Evolutionary conservation across 2,113 vertebrate species (phyloP), one percentile per base, ranked within the genome.

Genomic region (Baryphthengus martii): DNA sequence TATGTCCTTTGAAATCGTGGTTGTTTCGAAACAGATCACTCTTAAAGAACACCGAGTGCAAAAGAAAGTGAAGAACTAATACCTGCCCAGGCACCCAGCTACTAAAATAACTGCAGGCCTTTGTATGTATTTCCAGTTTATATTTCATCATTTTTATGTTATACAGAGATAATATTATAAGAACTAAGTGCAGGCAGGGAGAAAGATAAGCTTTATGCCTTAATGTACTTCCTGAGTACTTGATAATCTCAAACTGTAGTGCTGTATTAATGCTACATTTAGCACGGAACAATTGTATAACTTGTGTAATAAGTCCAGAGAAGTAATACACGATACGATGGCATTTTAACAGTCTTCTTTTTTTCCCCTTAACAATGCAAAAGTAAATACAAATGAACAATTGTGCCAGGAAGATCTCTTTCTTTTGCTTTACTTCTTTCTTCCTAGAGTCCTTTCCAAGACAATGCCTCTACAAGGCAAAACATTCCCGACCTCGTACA

Each of bases 171-270:
- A 97, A 10, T 93, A 91, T 86, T 96, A 78, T 42, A 94, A 66
- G 70, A 93, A 95, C 90, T 94, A 94, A 92, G 88, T 85, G 70
- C 66, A 92, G 66, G 88, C 52, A 90, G 85, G 92, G 75, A 96
- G 70, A 80, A 93, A 89, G 95, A 97, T 97, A 95, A 96, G 83
- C 21, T 81, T 87, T 89, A 71, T 49, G 62, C 85, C 79, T 83
- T 96, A 96, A 94, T 93, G 92, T 94, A 85, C 90, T 96, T 96
- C 96, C 95, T 95, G 96, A 90, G 86, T 83, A 49, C 80, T 75
- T 21, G 93, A 92, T 96, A 96, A 96, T 87, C 95, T 94, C 86
- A 45, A 82, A 33, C 44, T 45, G 92, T 11, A 87, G 33, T 55
- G 56, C 50, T 42, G 23, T 56, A 65, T 63, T 89, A 85, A 82